Base-by-base conservation (phyloP, 2,113 vertebrate genomes). In the Gasterosteus aculeatus region DNA sequence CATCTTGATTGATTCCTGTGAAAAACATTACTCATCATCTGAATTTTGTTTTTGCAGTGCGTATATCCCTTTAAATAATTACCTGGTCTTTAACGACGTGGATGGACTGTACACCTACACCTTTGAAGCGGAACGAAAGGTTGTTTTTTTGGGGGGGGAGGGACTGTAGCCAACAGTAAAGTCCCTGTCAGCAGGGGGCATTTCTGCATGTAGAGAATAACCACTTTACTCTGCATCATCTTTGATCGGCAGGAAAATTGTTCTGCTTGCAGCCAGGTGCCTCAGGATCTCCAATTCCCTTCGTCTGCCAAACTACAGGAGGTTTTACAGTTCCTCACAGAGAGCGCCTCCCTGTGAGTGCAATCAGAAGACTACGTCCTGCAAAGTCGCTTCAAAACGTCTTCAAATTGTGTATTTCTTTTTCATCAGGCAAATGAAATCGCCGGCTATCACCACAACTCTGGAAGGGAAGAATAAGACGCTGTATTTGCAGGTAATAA, bases 391-490 rank as follows among this genome's bases (percentile, higher is more conserved):
- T 38, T 38, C 7, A 38, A 38, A 38, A 38, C 35, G 35, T 4
- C 3, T 70, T 19, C 29, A 69, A 16, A 44, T 11, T 67, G n/a
- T 49, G 3, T 58, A 0, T 65, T 51, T 22, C 6, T n/a, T 88
- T n/a, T 60, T 82, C 54, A 88, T 12, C 85, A 99, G 98, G 87
- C 98, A 99, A 88, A 99, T 99, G 98, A 99, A 98, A 90, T 98
- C 97, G 82, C 97, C 98, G 66, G 97, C 97, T 18, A 99, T 99
- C 87, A 99, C 97, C 83, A 96, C 97, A 77, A 98, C 97, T 58
- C 94, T 98, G 88, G 96, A 97, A 80, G 98, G 97, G 22, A 97
- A 96, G 88, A 99, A 99, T 87, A 98, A 97, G 91, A 99, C 97
- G 1, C 95, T 98, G 71, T 98, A 98, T 90, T 92, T 98, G 92